These are phyloP conservation scores for Amiota minor DNA, from an alignment of 2,888 invertebrate genomes.

Conservation along the genomic window DNA sequence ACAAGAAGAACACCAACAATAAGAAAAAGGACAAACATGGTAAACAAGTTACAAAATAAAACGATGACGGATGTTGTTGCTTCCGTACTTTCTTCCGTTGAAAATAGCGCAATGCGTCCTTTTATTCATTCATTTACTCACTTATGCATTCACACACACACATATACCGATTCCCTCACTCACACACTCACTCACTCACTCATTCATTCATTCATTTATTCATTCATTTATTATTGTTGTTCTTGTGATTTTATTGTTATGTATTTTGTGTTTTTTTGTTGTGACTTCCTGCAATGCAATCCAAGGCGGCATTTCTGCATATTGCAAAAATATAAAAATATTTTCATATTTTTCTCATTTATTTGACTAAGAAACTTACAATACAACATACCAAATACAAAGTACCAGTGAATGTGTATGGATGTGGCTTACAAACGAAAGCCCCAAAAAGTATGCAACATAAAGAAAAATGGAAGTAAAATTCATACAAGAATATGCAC, in stretches of 20 bases:
- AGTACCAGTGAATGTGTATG: too few relatives aligned
- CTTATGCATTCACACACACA: not conserved
- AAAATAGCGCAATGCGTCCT: not conserved
- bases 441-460: too few relatives aligned
- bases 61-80: not conserved
- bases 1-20: slow-evolving; percentile 4
- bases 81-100: slow-evolving; percentile 1
- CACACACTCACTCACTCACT: not conserved
- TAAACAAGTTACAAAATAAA: not conserved
- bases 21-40: slow-evolving; percentile 2
- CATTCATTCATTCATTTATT: not conserved
- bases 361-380: too few relatives aligned
- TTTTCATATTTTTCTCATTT: not conserved
- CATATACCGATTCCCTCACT: not conserved
- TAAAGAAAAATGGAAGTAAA: too few relatives aligned
- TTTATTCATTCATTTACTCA: not conserved
- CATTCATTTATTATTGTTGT: not conserved
- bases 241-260: not conserved
- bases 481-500: too few relatives aligned
- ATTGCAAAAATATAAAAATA: not conserved
- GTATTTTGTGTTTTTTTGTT: not conserved
- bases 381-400: too few relatives aligned
- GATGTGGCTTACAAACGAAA: too few relatives aligned
- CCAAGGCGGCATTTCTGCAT: not conserved
- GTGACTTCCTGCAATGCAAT: not conserved